Evolutionary conservation across 2,113 vertebrate species (phyloP), one percentile per base, ranked within the genome.

Genomic region (Epinephelus cyanopodus): DNA sequence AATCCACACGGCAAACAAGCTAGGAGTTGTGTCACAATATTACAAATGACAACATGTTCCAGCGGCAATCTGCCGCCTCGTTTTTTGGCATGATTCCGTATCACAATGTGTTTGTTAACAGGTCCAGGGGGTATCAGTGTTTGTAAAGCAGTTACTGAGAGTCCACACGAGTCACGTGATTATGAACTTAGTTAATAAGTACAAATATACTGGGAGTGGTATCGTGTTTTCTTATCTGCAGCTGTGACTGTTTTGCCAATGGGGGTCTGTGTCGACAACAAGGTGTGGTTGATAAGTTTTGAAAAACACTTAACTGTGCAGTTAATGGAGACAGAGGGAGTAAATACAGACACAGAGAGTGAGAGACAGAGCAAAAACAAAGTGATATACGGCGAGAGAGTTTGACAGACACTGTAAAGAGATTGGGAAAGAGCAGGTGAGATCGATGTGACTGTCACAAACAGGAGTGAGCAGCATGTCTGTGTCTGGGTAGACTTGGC

Each of bases 401-500:
- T 57, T 37, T 25, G 23, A 79, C 15, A 21, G 17, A 39, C 74
- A 61, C 25, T 12, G 19, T 2, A 23, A 19, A 74, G 50, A 76
- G 33, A 45, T 47, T 2, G 78, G 68, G 52, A 70, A 42, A 45
- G 77, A 63, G 52, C 81, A 83, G 89, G 92, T 92, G 91, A 86
- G 85, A 56, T 23, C 5, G 56, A 75, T 25, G 58, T 1, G 67
- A 75, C 54, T 48, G 66, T 82, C 87, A 79, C 69, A 0, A 82
- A 65, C 83, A 75, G 57, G 66, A 83, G 79, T 7, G 66, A 87
- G 76, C 6, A n/a, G 79, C 15, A n/a, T 2, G 74, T 83, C 85
- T 92, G 90, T 90, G 90, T 90, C 91, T 90, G 91, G 91, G 90
- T 90, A 93, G 92, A 92, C 70, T 86, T 63, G 73, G 86, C 63